Percentiles rank a stretch among this genome's conserved stretches.
These are phyloP conservation scores for Nettapus auritus DNA, from an alignment of 2,113 vertebrate genomes.

Conservation along the genomic window DNA sequence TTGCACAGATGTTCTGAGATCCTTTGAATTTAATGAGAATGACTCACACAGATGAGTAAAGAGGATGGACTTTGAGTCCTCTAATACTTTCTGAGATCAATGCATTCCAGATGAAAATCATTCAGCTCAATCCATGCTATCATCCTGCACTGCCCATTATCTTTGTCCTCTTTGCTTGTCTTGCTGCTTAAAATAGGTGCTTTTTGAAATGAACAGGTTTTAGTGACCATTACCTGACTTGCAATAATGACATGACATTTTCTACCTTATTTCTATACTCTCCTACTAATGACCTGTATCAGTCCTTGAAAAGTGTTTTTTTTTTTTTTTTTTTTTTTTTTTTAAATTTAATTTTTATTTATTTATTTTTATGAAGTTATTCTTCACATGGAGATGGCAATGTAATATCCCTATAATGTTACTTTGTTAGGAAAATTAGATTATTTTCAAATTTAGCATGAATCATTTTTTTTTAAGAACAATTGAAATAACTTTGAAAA, in stretches of 20 bases:
- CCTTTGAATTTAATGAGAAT: constrained; percentile 82
- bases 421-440: not conserved
- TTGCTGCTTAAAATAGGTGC: constrained; percentile 27
- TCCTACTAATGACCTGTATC: not conserved
- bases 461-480: not conserved
- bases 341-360: too few relatives aligned
- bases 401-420: not conserved
- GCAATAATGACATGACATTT: constrained; percentile 12
- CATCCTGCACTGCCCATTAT: constrained; percentile 46
- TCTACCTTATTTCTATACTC: not conserved
- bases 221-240: constrained; percentile 31
- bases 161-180: constrained; percentile 33
- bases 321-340: not conserved
- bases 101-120: constrained; percentile 69
- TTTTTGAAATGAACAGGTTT: constrained; percentile 19
- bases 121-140: not conserved
- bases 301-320: not conserved
- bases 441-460: not conserved
- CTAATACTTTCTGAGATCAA: constrained; percentile 69
- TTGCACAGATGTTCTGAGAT: constrained; percentile 77
- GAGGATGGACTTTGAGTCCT: constrained; percentile 73
- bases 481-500: not conserved
- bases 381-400: not conserved
- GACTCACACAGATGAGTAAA: constrained; percentile 79
- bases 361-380: not conserved